Evolutionary conservation across 2,113 vertebrate species (phyloP).

Genomic region (Podarcis raffonei): DNA sequence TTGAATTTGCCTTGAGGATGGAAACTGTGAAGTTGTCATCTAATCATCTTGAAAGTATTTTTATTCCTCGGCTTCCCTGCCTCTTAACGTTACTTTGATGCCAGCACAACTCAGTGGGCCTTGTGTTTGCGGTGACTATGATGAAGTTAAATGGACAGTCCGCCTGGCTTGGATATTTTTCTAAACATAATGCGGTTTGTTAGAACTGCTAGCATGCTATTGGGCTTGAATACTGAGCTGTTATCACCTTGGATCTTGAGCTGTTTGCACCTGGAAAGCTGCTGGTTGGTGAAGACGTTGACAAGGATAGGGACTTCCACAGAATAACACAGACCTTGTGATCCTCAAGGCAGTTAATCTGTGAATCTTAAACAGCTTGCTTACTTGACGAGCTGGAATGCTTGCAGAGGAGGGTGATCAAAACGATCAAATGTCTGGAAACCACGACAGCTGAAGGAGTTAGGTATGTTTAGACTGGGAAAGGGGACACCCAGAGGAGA

Average conservation of each 20-base stretch:
- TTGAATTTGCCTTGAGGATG: slow-evolving; percentile 54
- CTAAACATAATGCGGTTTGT: neutral
- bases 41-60: slow-evolving; percentile 39
- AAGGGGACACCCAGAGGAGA: too few species aligned
- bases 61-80: slow-evolving; percentile 1
- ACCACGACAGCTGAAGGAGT: too few species aligned
- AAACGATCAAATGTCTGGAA: too few species aligned
- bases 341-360: neutral
- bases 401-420: too few species aligned
- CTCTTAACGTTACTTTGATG: neutral
- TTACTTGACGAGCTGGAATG: neutral
- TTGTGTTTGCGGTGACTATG: neutral
- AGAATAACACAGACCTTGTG: neutral
- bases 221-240: neutral
- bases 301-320: neutral
- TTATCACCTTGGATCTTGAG: neutral
- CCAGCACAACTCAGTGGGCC: neutral
- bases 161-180: neutral
- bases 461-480: too few species aligned
- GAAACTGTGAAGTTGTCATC: slow-evolving; percentile 26
- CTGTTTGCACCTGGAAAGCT: neutral
- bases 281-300: neutral
- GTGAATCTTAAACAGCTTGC: neutral
- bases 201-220: neutral
- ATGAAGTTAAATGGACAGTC: neutral